Percentiles rank a stretch among this genome's conserved stretches.
Conservation (phyloP, 1,140 invertebrate genomes). For the Scaptomyza graminum region DNA sequence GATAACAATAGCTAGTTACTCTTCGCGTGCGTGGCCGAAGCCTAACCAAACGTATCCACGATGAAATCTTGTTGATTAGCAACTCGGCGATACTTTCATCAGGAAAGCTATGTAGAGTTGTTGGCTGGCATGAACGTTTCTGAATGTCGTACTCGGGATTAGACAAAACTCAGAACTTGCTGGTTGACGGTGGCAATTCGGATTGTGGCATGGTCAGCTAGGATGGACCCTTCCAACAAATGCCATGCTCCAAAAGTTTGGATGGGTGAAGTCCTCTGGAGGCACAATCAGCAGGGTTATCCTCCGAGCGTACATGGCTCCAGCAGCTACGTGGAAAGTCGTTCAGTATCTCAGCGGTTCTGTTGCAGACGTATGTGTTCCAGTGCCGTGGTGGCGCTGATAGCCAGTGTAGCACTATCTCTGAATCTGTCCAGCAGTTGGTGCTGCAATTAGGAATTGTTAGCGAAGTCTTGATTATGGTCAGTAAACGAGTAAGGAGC, state of each 20-base stretch:
- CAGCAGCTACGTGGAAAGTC: too few species aligned
- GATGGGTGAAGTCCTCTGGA: slow-evolving; percentile 36
- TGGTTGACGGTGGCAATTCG: slow-evolving; percentile 4
- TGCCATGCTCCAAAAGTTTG: slow-evolving; percentile 15
- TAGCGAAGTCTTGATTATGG: slow-evolving; percentile 19
- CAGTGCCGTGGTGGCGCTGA: too few species aligned
- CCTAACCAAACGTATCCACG: neutral
- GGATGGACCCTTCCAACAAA: slow-evolving; percentile 38
- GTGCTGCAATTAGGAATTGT: slow-evolving; percentile 58
- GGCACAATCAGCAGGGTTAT: slow-evolving; percentile 69
- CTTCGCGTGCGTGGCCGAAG: too few species aligned
- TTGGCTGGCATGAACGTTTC: neutral
- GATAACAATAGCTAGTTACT: neutral
- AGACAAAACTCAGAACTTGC: neutral
- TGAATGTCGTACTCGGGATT: too few species aligned
- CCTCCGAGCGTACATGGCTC: slow-evolving; percentile 54
- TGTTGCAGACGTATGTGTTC: too few species aligned
- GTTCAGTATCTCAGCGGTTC: too few species aligned
- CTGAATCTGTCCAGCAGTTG: slow-evolving; percentile 46
- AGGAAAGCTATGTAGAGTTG: neutral
- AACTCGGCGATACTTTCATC: neutral
- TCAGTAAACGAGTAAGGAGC: neutral
- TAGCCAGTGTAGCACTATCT: neutral
- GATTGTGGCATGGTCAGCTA: slow-evolving; percentile 1
- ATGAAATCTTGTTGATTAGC: neutral